A percentile compares a stretch with the other conserved stretches of the same genome.
Evolutionary conservation across 2,888 invertebrate genomes (phyloP).

Genomic region (Polietes domitor): DNA sequence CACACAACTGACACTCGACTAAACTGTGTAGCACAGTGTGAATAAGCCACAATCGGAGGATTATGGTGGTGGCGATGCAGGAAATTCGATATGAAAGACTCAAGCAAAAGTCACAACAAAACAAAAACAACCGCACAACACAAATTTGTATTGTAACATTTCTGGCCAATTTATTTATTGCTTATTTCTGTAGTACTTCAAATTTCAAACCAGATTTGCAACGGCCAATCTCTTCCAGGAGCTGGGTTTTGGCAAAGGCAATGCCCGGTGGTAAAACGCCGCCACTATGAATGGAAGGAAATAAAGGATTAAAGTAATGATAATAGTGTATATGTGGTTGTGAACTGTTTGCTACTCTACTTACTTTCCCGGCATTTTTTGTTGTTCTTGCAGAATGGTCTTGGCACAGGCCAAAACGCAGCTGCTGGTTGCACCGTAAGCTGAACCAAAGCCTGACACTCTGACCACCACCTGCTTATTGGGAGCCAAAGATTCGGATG

Average conservation of each 20-base stretch:
- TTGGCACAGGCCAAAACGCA: constrained; percentile 87
- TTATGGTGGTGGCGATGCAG: too few species aligned
- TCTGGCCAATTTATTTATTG: too few species aligned
- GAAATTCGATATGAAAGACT: too few species aligned
- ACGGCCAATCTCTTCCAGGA: constrained; percentile 86
- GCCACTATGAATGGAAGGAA: constrained; percentile 79
- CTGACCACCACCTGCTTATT: constrained; percentile 84
- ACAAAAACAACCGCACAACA: too few species aligned
- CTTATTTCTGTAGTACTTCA: constrained; percentile 80
- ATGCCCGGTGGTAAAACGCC: constrained; percentile 92
- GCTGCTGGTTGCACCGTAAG: constrained; percentile 89
- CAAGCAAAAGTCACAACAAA: too few species aligned
- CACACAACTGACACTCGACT: constrained; percentile 37
- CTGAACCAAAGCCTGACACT: constrained; percentile 82
- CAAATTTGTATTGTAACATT: too few species aligned
- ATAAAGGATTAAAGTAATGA: neutral
- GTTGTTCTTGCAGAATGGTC: constrained; percentile 86
- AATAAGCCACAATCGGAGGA: too few species aligned
- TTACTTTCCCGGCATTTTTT: constrained; percentile 85
- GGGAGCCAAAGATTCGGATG: constrained; percentile 83
- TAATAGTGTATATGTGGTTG: too few species aligned
- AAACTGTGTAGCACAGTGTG: too few species aligned
- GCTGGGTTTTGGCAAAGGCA: constrained; percentile 89
- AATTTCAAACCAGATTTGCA: constrained; percentile 84
- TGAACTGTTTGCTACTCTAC: neutral